Evolutionary conservation across 2,113 vertebrate genomes (phyloP), one percentile per base, ranked within the genome.

Genomic region (Stercorarius parasiticus): DNA sequence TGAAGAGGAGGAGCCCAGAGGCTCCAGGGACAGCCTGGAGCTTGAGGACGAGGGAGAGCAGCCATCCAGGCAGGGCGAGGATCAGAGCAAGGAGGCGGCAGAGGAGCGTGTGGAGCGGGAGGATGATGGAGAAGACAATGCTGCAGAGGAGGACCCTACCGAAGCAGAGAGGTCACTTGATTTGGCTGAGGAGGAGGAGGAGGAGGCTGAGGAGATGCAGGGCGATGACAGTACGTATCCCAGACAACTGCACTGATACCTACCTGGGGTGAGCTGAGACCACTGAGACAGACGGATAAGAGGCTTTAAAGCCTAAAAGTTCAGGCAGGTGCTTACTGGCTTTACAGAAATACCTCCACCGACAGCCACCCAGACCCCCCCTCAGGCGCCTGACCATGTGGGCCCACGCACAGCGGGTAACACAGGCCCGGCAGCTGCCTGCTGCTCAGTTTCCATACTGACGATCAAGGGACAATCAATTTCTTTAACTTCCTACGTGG

Each of bases 141-240:
- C 61, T 8, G 81, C 92, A 88, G 98, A 98, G 10, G 97, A 97
- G 64, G 93, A 94, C 42, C 96, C 97, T 70, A 96, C 97, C 0
- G 36, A 91, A 50, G 84, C 74, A 23, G 61, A 91, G 32, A 81
- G 93, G 26, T 92, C 89, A 15, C 69, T 96, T 8, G 89, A 79
- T 58, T 66, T 76, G 27, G 90, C 72, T 86, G 95, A 95, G 15
- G 73, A 97, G 55, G 93, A 95, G 55, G 93, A 95, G 0, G 61
- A 93, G 56, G 91, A 96, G 47, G 86, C 88, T 73, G 95, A 97
- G 93, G 97, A 97, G 18, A 85, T 66, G 36, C 94, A 49, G 58
- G 91, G 91, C 77, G 91, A 88, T 0, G 64, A 97, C 49, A 90
- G 98, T 98, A 97, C 0, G 97, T 98, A 86, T 84, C 58, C 43